Base-by-base conservation (phyloP, 2,797 vertebrate genomes). In the Cyprinella venusta region DNA sequence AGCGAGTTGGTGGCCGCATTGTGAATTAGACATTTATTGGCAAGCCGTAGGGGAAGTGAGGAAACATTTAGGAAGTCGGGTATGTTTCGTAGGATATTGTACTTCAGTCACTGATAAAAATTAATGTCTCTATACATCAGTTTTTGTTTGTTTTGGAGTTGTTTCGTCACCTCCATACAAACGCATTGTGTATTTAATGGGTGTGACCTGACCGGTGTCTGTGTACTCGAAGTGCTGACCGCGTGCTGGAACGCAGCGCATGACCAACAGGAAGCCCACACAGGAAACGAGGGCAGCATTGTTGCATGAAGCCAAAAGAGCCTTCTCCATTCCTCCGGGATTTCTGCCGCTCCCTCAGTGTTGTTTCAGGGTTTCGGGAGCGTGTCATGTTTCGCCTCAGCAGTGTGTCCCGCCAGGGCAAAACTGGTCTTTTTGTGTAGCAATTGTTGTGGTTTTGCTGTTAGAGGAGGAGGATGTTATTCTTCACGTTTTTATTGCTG, bases 281-380 rank as follows among this genome's bases (percentile, higher is more conserved):
- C 92, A 93, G 94, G 93, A 95, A 94, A 92, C 83, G 76, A 70
- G 72, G 19, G 16, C 84, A 84, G 89, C 89, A 91, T 92, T 94
- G 90, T 92, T 93, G 83, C 91, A 89, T 79, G 18, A 85, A 90
- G 87, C 82, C 87, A 90, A 72, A 48, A 90, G 82, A 81, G 87
- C 40, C 63, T 82, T 87, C 90, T 91, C 86, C 72, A 30, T 84
- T 87, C 91, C 65, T 19, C 0, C 12, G 89, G 90, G 91, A 91
- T 67, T 89, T 84, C 88, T 71, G 84, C 83, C n/a, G 40, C 86
- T 91, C 89, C 83, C 86, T 45, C 52, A 68, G 68, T 63, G 86
- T 89, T 90, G 63, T 85, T 83, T 84, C 48, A 83, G 80, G 81
- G 79, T 72, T 90, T 86, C 21, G 64, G 70, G 79, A 86, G 85